phyloP scores from a whole-genome alignment of 1,140 invertebrate species.

The Vanessa atalanta region DNA sequence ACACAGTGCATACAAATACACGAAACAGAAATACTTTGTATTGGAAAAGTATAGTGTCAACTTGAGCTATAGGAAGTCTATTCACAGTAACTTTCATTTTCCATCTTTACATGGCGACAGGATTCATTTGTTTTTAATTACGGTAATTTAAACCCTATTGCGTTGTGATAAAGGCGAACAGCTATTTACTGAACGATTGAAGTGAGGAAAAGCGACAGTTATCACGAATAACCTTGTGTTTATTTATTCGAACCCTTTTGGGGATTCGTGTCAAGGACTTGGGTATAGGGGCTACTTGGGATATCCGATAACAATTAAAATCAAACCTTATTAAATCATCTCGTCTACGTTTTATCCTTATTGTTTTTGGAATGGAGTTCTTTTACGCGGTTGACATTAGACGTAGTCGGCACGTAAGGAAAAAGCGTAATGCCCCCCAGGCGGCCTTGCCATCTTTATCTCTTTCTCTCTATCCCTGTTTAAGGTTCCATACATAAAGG shows the following conservation, averaged over 20 bases:
- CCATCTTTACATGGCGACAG: conserved; percentile 27
- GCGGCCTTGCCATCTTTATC: no score
- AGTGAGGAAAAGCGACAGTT: conserved; percentile 8
- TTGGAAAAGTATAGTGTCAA: conserved; percentile 11
- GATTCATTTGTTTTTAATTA: conserved; percentile 2
- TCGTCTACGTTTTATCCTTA: neutral
- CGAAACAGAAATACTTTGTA: neutral
- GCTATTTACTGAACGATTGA: no score
- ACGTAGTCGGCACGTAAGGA: no score
- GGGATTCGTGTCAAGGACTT: conserved; percentile 16
- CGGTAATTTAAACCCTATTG: neutral
- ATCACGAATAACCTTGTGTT: conserved; percentile 9
- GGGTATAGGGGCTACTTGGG: neutral
- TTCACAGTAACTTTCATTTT: conserved; percentile 32
- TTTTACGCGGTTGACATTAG: no score
- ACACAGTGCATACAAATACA: neutral
- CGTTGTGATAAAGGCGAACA: neutral
- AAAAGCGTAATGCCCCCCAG: no score
- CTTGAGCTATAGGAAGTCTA: conserved; percentile 31
- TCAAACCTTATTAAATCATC: neutral
- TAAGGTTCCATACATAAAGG: no score
- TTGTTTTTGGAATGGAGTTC: no score
- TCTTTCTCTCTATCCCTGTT: no score
- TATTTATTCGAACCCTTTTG: conserved; percentile 1
- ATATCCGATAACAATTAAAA: neutral